Evolutionary conservation across 2,797 vertebrate genomes (phyloP).

Genomic region (Macropodus opercularis): DNA sequence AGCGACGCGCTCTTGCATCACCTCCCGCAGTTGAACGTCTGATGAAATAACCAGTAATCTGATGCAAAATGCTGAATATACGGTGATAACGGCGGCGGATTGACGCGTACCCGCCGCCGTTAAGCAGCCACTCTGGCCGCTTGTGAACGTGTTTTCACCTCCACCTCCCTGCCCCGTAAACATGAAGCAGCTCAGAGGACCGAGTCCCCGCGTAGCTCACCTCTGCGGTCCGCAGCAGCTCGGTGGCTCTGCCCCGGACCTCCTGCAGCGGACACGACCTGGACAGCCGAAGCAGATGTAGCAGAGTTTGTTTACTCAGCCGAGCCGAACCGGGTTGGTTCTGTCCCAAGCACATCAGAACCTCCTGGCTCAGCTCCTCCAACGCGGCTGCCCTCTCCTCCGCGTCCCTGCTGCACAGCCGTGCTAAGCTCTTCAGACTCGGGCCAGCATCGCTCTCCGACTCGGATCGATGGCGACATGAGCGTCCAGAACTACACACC

Average conservation of each 20-base stretch:
- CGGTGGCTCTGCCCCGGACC: slow-evolving; percentile 56
- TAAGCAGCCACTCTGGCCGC: not conserved
- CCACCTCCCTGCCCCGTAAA: not conserved
- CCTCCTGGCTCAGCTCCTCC: slow-evolving; percentile 67
- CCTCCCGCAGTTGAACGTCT: slow-evolving; percentile 52
- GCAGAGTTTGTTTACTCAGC: slow-evolving; percentile 64
- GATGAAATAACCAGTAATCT: slow-evolving; percentile 67
- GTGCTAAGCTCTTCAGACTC: slow-evolving; percentile 55
- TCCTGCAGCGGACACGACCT: slow-evolving; percentile 73
- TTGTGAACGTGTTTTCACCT: not conserved
- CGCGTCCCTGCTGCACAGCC: slow-evolving; percentile 74
- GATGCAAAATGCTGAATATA: not conserved
- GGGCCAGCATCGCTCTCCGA: slow-evolving; percentile 52
- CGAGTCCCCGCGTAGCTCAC: slow-evolving; percentile 47
- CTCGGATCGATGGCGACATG: slow-evolving; percentile 34
- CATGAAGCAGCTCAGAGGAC: not conserved
- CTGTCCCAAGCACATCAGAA: slow-evolving; percentile 50
- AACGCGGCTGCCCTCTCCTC: slow-evolving; percentile 72
- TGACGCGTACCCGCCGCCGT: not conserved
- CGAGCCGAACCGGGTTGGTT: slow-evolving; percentile 46
- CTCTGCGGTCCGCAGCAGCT: slow-evolving; percentile 74
- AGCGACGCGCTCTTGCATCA: slow-evolving; percentile 73
- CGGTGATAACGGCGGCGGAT: slow-evolving; percentile 4
- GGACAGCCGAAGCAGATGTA: slow-evolving; percentile 76
- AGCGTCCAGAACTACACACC: slow-evolving; percentile 14